Conservation (phyloP, 2,888 invertebrate species). For the Sympetrum striolatum region DNA sequence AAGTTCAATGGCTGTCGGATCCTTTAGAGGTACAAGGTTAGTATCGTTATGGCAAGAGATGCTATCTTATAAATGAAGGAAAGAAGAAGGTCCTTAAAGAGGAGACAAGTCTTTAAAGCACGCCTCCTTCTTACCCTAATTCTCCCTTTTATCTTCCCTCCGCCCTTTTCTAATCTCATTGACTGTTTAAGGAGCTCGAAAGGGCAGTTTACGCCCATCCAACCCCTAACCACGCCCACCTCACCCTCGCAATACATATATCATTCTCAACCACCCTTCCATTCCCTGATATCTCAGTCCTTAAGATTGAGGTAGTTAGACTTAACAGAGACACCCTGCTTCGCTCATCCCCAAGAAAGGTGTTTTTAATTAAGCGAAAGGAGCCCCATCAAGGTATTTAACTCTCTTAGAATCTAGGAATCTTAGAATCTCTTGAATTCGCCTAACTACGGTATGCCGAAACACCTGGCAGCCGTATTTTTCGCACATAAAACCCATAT, state of each 20-base stretch:
- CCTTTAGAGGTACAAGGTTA: too few relatives aligned
- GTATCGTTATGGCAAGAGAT: too few relatives aligned
- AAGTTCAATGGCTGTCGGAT: too few relatives aligned
- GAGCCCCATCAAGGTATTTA: too few relatives aligned
- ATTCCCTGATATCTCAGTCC: neutral
- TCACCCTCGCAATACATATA: neutral
- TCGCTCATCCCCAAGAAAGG: too few relatives aligned
- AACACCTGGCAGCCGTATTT: too few relatives aligned
- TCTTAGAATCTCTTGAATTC: too few relatives aligned
- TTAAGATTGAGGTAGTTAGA: neutral
- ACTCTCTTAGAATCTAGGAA: too few relatives aligned
- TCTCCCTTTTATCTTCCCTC: neutral
- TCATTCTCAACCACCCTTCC: neutral
- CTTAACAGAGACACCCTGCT: neutral
- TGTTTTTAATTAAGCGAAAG: too few relatives aligned
- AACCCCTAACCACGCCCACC: conserved; percentile 2
- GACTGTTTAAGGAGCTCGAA: conserved; percentile 16
- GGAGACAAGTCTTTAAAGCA: neutral
- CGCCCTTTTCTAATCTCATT: neutral
- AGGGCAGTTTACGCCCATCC: neutral
- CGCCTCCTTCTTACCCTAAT: neutral
- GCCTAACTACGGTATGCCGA: too few relatives aligned
- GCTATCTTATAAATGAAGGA: too few relatives aligned
- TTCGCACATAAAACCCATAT: too few relatives aligned
- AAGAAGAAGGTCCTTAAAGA: neutral